These are phyloP conservation scores for Neotoma lepida DNA, from an alignment of 2,113 vertebrate genomes.

Conservation along the genomic window DNA sequence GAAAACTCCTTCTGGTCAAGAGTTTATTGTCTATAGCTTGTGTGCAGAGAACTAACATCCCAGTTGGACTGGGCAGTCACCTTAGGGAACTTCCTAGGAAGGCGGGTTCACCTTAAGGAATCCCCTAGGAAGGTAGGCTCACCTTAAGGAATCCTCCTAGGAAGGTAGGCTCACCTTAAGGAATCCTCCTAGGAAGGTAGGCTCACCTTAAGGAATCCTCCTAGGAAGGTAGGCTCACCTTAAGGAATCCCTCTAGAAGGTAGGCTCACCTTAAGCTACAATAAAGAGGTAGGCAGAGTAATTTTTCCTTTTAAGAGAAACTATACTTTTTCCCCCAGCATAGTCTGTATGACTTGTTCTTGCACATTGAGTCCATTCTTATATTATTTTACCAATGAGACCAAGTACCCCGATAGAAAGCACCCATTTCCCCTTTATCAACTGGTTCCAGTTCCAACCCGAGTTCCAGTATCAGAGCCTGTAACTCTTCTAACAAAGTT, in stretches of 20 bases:
- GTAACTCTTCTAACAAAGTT: too few species aligned
- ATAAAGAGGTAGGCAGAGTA: neutral
- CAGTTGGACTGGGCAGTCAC: neutral
- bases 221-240: neutral
- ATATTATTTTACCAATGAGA: neutral
- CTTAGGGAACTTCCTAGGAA: neutral
- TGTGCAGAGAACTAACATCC: neutral
- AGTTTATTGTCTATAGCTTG: neutral
- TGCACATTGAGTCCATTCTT: neutral
- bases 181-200: too few species aligned
- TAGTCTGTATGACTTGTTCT: neutral
- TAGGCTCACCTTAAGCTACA: neutral
- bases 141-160: neutral
- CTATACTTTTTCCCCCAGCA: neutral
- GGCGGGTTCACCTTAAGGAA: too few species aligned
- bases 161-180: too few species aligned
- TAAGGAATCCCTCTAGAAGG: neutral
- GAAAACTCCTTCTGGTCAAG: neutral
- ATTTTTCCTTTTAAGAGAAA: neutral
- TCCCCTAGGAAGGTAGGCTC: too few species aligned
- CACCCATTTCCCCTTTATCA: neutral
- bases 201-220: too few species aligned
- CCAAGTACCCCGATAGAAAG: neutral
- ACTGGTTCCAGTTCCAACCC: neutral
- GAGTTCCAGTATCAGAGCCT: neutral